A percentile compares a stretch with the other conserved stretches of the same genome.
phyloP scores from a whole-genome alignment of 2,113 vertebrate genomes.

The Sula dactylatra region DNA sequence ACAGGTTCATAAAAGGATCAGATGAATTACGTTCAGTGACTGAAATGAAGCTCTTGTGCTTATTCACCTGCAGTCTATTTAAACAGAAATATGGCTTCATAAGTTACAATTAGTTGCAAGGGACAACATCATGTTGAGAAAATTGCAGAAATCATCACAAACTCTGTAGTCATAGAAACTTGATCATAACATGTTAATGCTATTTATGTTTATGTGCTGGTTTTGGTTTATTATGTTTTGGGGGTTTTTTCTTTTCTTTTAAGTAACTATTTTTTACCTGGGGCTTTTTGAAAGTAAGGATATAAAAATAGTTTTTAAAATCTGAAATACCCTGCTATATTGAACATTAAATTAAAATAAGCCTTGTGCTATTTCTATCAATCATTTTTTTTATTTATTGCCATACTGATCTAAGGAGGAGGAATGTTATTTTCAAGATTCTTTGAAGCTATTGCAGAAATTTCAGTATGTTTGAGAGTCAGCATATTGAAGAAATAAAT shows the following conservation, averaged over 20 bases:
- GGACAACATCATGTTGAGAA: background rate
- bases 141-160: background rate
- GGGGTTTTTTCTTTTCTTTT: background rate
- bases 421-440: background rate
- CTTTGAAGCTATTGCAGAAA: background rate
- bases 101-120: background rate
- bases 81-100: background rate
- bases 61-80: background rate
- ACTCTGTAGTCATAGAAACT: background rate
- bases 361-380: background rate
- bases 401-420: background rate
- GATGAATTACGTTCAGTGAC: background rate
- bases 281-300: background rate
- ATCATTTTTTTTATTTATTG: background rate
- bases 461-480: background rate
- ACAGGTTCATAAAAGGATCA: background rate
- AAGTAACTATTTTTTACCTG: background rate
- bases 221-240: background rate
- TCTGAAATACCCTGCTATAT: background rate
- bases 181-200: background rate
- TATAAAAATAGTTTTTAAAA: background rate
- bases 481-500: background rate
- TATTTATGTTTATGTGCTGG: background rate
- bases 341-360: background rate
- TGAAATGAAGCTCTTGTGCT: background rate